Conservation (phyloP, 23 tunicate genomes). For the Diplosoma virens region DNA sequence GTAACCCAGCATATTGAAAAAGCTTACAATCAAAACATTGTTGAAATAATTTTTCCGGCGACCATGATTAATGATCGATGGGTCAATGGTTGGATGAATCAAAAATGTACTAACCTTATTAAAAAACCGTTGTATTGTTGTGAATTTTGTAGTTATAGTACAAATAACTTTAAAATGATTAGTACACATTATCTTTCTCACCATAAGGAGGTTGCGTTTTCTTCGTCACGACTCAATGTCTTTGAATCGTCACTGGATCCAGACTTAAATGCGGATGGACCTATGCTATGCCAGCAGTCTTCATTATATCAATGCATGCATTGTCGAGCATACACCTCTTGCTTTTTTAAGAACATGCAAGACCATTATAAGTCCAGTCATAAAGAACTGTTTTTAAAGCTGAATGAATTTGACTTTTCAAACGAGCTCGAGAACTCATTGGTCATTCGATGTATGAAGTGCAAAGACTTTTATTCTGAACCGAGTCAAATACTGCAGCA, state of each 20-base stretch:
- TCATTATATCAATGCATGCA: neutral
- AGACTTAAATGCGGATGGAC: neutral
- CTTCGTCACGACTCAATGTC: neutral
- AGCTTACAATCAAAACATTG: constrained; percentile 18
- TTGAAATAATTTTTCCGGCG: constrained; percentile 9
- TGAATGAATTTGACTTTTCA: neutral
- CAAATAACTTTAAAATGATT: neutral
- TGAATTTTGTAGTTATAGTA: neutral
- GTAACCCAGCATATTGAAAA: neutral
- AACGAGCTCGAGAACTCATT: neutral
- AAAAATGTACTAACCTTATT: constrained; percentile 25
- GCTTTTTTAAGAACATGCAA: neutral
- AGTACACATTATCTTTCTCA: neutral
- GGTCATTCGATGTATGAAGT: neutral
- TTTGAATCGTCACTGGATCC: neutral
- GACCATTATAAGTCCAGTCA: neutral
- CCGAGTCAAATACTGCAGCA: neutral
- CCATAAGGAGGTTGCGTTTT: neutral
- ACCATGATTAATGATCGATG: neutral
- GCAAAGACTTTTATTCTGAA: constrained; percentile 3
- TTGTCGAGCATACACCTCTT: neutral
- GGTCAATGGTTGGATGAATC: constrained; percentile 43
- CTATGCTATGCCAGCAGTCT: neutral
- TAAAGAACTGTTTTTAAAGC: neutral
- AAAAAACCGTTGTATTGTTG: constrained; percentile 24